A percentile compares a stretch with the other conserved stretches of the same genome.
Conservation (phyloP, 2,888 invertebrate genomes). For the Eristalis pertinax region DNA sequence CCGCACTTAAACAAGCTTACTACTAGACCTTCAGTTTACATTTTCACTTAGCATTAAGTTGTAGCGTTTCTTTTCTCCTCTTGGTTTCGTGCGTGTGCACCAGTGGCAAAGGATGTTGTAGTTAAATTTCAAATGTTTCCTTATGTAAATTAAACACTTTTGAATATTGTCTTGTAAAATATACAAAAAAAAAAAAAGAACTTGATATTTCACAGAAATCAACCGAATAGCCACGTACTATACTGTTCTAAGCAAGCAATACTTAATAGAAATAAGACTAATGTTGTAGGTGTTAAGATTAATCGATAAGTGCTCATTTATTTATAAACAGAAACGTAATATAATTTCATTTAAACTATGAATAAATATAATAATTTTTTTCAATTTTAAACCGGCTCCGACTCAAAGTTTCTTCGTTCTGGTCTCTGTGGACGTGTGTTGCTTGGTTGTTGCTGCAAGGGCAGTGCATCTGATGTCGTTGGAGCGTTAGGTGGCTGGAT, state of each 20-base stretch:
- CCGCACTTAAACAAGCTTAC: slow-evolving; percentile 80
- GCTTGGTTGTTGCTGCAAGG: no score
- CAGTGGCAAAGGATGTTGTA: slow-evolving; percentile 24
- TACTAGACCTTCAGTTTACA: slow-evolving; percentile 46
- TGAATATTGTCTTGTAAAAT: slow-evolving; percentile 39
- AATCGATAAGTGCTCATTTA: slow-evolving; percentile 51
- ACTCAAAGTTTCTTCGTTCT: background rate
- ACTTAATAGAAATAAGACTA: slow-evolving; percentile 46
- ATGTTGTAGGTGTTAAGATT: slow-evolving; percentile 34
- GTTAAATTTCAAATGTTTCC: slow-evolving; percentile 14
- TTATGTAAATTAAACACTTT: slow-evolving; percentile 46
- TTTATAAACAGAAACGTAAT: slow-evolving; percentile 33
- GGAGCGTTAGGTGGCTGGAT: no score
- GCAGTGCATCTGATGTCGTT: no score
- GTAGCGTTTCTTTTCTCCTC: background rate
- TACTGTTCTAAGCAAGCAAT: slow-evolving; percentile 62
- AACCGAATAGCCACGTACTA: slow-evolving; percentile 31
- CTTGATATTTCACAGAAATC: slow-evolving; percentile 27
- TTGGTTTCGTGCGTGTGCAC: background rate
- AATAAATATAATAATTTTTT: background rate
- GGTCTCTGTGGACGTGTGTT: background rate
- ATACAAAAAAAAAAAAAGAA: slow-evolving; percentile 12
- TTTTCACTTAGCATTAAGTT: background rate
- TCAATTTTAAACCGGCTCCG: background rate
- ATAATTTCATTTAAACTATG: background rate